Evolutionary conservation across 2,797 vertebrate species (phyloP), one percentile per base, ranked within the genome.

Genomic region (Schizopygopsis malacanthus): DNA sequence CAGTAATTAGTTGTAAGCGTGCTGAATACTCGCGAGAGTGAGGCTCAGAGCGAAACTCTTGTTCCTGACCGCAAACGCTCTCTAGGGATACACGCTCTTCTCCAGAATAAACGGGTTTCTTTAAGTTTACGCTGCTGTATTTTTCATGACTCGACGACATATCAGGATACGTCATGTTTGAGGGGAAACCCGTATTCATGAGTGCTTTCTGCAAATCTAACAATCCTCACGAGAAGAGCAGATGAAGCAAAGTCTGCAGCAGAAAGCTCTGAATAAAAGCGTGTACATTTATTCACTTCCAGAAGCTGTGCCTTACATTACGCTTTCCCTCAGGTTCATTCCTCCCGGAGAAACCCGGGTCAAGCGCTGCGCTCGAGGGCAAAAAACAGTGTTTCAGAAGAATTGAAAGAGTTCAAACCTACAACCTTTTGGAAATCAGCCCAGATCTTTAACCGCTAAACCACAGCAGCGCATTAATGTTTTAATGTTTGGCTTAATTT

Each of bases 401-500:
- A 13, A 54, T 56, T 20, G 4, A 6, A 13, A 22, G 72, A 75
- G 47, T 52, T 54, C 73, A 54, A 7, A 20, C 2, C 47, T 37
- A 22, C 50, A 13, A 25, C 70, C 43, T 72, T 45, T 25, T 72
- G 47, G 71, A 73, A 47, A 8, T 28, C 43, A 25, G 13, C 43
- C 72, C 47, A 54, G 73, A 39, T 76, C 33, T 39, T 37, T 77
- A 77, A 77, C 50, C 50, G 13, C 73, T 13, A 8, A 77, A 39
- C 73, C 50, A 39, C 18, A 56, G 28, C 25, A 65, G 61, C 13
- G 2, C 61, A 33, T 65, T 65, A n/a, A n/a, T n/a, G 18, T 54
- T 54, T 76, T 76, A 39, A 76, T 54, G 18, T 37, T 54, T 54
- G 25, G 11, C 20, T 52, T 12, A 3, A 22, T 7, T 54, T 50